Conservation (phyloP, 1,140 invertebrate species). For the Zaprionus lachaisei region DNA sequence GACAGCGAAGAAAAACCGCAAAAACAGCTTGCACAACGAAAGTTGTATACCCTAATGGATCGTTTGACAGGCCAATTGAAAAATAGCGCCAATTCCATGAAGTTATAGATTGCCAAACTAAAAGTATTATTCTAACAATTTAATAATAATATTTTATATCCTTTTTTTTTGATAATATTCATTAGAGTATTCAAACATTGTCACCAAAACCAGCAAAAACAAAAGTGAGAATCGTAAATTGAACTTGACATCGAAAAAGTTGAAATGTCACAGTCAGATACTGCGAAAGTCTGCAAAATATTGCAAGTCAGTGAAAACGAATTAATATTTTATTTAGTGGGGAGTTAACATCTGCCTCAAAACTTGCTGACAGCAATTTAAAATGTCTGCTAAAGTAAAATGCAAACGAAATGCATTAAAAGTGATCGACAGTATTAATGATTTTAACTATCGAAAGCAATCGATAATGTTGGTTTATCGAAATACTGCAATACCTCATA, state of each 20-base stretch:
- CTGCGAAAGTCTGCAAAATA: slow-evolving; percentile 1
- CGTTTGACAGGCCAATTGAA: neutral
- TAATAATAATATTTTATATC: neutral
- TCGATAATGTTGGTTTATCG: neutral
- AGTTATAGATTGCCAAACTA: neutral
- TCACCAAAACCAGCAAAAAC: neutral
- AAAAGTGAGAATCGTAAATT: neutral
- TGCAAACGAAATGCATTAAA: neutral
- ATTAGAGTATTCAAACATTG: neutral
- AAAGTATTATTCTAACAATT: neutral
- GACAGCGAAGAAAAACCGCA: slow-evolving; percentile 33
- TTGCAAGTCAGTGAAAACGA: slow-evolving; percentile 11
- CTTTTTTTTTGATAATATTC: no score
- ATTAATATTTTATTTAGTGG: neutral
- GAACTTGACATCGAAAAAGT: slow-evolving; percentile 7
- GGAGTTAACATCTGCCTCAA: neutral
- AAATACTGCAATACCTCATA: neutral
- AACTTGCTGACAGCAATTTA: neutral
- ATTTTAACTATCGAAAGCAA: neutral
- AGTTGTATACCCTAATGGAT: neutral
- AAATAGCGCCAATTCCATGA: neutral
- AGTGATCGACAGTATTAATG: neutral
- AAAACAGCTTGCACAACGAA: neutral
- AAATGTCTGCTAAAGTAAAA: neutral
- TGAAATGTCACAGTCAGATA: slow-evolving; percentile 19